phyloP scores from a whole-genome alignment of 1,140 invertebrate genomes.

The Formica exsecta region DNA sequence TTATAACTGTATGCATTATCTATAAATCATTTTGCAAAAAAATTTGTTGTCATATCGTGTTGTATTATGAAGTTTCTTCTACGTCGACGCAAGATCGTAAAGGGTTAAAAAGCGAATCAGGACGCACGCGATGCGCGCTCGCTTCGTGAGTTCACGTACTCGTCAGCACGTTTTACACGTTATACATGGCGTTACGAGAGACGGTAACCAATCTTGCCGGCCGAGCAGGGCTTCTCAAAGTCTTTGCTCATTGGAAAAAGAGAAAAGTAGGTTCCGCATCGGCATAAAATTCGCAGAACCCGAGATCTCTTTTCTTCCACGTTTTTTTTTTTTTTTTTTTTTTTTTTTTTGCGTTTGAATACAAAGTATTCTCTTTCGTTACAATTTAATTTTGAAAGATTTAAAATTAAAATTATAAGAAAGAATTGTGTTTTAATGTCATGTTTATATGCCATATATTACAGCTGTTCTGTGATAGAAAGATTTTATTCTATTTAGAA shows the following conservation, averaged over 20 bases:
- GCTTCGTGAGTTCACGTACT: constrained; percentile 18
- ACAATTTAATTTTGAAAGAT: too few species aligned
- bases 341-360: too few species aligned
- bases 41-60: background rate
- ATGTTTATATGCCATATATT: too few species aligned
- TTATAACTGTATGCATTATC: constrained; percentile 3
- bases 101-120: constrained; percentile 52
- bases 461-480: too few species aligned
- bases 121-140: constrained; percentile 41
- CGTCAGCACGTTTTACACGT: constrained; percentile 45
- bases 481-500: too few species aligned
- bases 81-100: constrained; percentile 28
- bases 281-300: constrained; percentile 7
- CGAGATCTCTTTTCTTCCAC: constrained; percentile 10
- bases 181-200: constrained; percentile 8
- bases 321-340: background rate
- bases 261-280: constrained; percentile 19
- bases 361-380: too few species aligned
- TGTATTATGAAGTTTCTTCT: background rate
- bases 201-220: constrained; percentile 47
- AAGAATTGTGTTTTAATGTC: too few species aligned
- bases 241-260: background rate
- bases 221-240: constrained; percentile 52
- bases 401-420: too few species aligned
- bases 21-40: background rate